Evolutionary conservation across 2,888 invertebrate genomes (phyloP), one percentile per base, ranked within the genome.

Genomic region (Lepidocyrtinus sp.): DNA sequence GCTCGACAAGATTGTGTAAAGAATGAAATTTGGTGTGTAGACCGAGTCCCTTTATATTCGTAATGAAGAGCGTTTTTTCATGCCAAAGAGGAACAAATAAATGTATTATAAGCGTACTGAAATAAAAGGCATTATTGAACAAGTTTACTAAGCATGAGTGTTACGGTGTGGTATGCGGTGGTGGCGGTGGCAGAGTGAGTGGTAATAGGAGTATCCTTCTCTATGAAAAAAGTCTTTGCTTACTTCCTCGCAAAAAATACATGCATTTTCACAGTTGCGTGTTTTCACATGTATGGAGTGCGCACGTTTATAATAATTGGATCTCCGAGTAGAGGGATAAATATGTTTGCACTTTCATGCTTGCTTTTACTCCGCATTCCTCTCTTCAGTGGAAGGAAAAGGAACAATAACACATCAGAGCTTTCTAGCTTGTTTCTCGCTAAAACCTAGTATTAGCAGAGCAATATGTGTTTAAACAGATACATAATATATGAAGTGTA

Each of bases 351-450:
- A 36, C 36, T 70, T 70, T 72, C 46, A 72, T 45, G 25, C 62
- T 59, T 22, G 59, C 72, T 72, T 72, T 72, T 72, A 72, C 72
- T 62, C 61, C 72, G 61, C 62, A 71, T 63, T 63, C 45, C 46
- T 63, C 46, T 46, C 46, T 62, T 62, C 21, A 12, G 46, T 21
- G 50, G 24, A 50, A 55, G 12, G 21, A 55, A 50, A 50, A 61
- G 69, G 50, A 61, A 71, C 71, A 71, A 71, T 36, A 71, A 36
- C 36, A 36, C 36, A 36, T 36, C 36, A 36, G 36, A 36, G 36
- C 36, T 36, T 36, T 36, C 36, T 36, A 36, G 36, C 36, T 36
- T 12, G 36, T 36, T 36, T 36, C 36, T 36, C 36, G 36, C 36
- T 36, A 36, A 36, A 36, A 36, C 36, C 36, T 36, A 12, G 36